phyloP scores from a whole-genome alignment of 2,888 invertebrate genomes.

The Rhopalosiphum nymphaeae region DNA sequence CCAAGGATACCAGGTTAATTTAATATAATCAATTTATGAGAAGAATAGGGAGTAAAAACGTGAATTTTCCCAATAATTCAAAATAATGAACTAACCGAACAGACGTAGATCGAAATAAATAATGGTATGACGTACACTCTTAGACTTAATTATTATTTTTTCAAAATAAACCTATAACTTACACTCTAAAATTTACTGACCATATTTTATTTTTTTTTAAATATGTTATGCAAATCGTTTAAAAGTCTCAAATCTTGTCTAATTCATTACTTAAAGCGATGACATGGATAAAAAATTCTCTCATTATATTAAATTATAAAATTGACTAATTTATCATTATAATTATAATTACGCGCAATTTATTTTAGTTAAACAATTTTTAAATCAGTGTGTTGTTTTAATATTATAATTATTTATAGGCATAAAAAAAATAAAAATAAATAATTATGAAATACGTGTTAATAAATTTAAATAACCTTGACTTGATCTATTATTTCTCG shows the following conservation, averaged over 20 bases:
- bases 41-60: neutral
- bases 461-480: neutral
- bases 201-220: neutral
- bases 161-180: neutral
- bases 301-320: neutral
- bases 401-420: neutral
- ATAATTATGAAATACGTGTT: neutral
- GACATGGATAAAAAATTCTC: neutral
- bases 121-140: neutral
- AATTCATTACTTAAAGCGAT: neutral
- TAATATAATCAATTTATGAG: neutral
- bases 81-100: neutral
- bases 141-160: neutral
- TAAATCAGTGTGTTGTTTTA: neutral
- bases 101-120: neutral
- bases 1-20: constrained; percentile 72
- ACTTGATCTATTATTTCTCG: neutral
- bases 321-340: neutral
- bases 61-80: neutral
- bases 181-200: neutral
- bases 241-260: neutral
- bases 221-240: neutral
- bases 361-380: neutral
- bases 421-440: neutral
- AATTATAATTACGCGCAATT: neutral